Evolutionary conservation across 2,797 vertebrate genomes (phyloP), one percentile per base, ranked within the genome.

Genomic region (Anableps anableps): DNA sequence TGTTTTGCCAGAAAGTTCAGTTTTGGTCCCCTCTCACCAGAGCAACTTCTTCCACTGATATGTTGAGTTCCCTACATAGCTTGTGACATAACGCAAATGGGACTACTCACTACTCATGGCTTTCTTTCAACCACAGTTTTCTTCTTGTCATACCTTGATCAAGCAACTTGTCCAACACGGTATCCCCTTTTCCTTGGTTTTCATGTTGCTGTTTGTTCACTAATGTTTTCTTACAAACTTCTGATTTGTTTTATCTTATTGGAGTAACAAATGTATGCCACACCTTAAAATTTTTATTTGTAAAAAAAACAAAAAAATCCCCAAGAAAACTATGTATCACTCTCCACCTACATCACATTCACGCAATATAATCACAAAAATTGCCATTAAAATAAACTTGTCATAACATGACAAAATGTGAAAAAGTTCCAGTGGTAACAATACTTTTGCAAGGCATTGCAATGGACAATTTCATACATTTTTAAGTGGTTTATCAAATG

Each of bases 401-500:
- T 29, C 8, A 45, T 72, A 29, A 47, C 31, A 29, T 31, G 26
- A 29, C 9, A 17, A 47, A 29, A 29, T 70, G 38, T 41, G 11
- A 43, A 70, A 70, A 70, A 23, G 19, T 66, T 66, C 10, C 62
- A 66, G 62, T 11, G 34, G 38, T n/a, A 70, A 26, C 26, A 43
- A 70, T 43, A 68, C 66, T 70, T n/a, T 43, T 41, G 7, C 8
- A 17, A n/a, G 41, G 26, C 7, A 17, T 29, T 71, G 14, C 26
- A 64, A 83, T 66, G 53, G 5, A 48, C 23, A 45, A 34, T 75
- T 80, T 29, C 74, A 75, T 83, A 8, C 29, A 81, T 84, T 86
- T 85, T 51, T 55, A 80, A 77, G 75, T 41, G 50, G 73, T 77
- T 80, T 76, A 77, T 85, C 51, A 80, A 79, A 79, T 17, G 19